Conservation (phyloP, 2,797 vertebrate species). For the Petrocephalus schoutedeni region DNA sequence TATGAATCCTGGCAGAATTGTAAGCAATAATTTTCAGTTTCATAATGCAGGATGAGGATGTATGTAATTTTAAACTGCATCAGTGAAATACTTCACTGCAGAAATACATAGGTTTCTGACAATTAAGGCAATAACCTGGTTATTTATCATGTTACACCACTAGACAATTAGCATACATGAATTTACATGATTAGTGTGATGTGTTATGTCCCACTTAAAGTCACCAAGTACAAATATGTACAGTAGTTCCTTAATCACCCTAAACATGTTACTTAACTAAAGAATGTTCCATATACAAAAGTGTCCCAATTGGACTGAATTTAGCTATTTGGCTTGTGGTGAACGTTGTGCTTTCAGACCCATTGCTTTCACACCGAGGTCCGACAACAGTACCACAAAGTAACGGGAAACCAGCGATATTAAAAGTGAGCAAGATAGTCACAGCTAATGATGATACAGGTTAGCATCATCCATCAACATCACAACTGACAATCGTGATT, state of each 20-base stretch:
- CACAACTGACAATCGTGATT: background rate
- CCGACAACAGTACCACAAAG: background rate
- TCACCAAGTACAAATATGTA: background rate
- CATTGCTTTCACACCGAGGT: background rate
- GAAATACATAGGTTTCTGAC: background rate
- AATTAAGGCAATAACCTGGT: background rate
- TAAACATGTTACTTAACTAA: background rate
- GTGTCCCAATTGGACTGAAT: background rate
- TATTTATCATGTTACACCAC: background rate
- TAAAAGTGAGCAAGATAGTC: background rate
- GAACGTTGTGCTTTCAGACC: background rate
- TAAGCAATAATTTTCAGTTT: background rate
- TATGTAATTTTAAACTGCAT: background rate
- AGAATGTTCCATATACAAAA: background rate
- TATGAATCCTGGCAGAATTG: background rate
- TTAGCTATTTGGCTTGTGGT: background rate
- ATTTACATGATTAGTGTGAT: background rate
- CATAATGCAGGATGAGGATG: background rate
- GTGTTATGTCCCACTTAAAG: background rate
- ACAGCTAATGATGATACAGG: background rate
- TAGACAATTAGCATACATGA: background rate
- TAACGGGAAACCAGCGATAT: background rate
- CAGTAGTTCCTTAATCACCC: background rate
- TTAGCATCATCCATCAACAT: background rate
- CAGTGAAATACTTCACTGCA: background rate